A percentile compares a stretch with the other conserved stretches of the same genome.
Evolutionary conservation across 2,113 vertebrate species (phyloP).

Genomic region (Tachycineta bicolor): DNA sequence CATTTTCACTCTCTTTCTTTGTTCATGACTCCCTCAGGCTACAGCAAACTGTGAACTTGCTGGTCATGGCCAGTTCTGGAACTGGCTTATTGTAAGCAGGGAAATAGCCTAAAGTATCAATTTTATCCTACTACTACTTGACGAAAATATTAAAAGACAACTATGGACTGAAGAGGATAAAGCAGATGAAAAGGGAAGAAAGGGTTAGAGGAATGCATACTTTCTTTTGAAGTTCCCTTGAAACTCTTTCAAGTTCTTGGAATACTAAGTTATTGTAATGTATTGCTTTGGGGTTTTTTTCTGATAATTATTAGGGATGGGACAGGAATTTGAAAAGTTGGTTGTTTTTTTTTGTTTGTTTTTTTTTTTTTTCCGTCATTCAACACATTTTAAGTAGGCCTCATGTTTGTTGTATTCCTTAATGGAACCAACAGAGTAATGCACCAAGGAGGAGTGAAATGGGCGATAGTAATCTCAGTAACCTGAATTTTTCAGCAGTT

Average conservation of each 20-base stretch:
- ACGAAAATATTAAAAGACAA: background rate
- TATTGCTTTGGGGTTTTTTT: background rate
- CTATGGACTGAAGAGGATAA: background rate
- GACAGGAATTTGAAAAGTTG: background rate
- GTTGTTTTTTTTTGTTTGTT: too few species aligned
- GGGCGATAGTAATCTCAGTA: background rate
- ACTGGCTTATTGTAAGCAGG: background rate
- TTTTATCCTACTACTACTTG: background rate
- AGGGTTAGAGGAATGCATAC: background rate
- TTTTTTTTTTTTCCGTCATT: rapidly evolving
- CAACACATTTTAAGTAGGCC: background rate
- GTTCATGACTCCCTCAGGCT: background rate
- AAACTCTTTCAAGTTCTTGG: background rate
- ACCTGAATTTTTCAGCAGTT: background rate
- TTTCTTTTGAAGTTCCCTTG: background rate
- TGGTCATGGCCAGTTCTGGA: background rate
- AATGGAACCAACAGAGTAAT: background rate
- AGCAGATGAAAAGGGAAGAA: background rate
- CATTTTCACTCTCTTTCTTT: background rate
- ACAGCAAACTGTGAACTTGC: background rate
- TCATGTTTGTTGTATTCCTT: background rate
- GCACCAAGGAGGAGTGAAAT: background rate
- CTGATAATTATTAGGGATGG: background rate
- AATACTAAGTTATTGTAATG: background rate
- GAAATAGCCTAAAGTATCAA: background rate